phyloP scores from a whole-genome alignment of 2,888 invertebrate genomes.

The Cistogaster globosa region DNA sequence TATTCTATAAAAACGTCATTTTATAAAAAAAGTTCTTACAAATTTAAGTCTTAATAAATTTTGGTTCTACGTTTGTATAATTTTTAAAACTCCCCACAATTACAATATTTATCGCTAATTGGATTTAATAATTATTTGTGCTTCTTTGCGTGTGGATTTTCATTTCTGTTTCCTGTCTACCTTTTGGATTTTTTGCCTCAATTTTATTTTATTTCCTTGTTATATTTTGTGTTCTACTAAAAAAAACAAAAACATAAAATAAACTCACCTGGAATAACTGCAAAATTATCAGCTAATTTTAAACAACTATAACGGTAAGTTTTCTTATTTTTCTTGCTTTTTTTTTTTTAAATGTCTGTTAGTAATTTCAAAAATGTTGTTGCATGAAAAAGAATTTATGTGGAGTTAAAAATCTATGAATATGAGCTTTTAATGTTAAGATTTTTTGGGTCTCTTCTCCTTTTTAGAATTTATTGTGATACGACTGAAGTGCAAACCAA shows the following conservation, averaged over 20 bases:
- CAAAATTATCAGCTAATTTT: constrained; percentile 31
- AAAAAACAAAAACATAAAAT: neutral
- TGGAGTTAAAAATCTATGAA: constrained; percentile 31
- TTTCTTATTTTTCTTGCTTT: neutral
- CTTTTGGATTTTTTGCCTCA: constrained; percentile 48
- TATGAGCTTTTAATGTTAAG: constrained; percentile 9
- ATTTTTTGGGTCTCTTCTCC: neutral
- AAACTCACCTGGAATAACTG: constrained; percentile 58
- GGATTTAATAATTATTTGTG: constrained; percentile 26
- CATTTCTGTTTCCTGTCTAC: constrained; percentile 44
- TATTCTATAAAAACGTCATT: neutral
- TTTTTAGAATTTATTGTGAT: neutral
- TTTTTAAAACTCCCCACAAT: neutral
- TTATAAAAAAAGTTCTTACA: neutral
- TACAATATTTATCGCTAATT: constrained; percentile 25
- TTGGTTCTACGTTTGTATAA: neutral
- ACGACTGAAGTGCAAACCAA: too few species aligned
- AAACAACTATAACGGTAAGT: constrained; percentile 56
- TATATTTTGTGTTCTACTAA: constrained; percentile 3
- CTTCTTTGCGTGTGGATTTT: constrained; percentile 42
- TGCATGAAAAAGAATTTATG: neutral
- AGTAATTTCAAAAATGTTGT: neutral
- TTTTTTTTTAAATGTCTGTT: neutral
- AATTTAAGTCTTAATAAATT: neutral
- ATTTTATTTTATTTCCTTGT: constrained; percentile 28